phyloP scores from a whole-genome alignment of 2,113 vertebrate species.

The Rostratula benghalensis region DNA sequence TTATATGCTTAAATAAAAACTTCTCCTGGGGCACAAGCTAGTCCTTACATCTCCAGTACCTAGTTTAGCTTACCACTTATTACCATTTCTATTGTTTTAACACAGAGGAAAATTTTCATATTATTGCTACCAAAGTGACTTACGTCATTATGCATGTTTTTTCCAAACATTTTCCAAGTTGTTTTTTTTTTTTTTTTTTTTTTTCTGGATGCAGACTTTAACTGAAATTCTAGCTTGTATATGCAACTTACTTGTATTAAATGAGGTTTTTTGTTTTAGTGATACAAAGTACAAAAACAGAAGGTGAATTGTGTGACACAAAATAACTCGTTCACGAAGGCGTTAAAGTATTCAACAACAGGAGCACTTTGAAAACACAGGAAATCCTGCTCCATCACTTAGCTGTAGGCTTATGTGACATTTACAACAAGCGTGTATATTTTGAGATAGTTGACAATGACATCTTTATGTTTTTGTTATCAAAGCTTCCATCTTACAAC shows the following conservation, averaged over 20 bases:
- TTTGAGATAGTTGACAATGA: constrained; percentile 52
- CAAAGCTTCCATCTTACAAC: constrained; percentile 51
- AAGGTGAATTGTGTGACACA: neutral
- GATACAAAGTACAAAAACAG: neutral
- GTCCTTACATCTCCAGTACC: neutral
- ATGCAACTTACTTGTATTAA: neutral
- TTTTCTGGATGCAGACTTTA: neutral
- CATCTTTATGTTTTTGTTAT: constrained; percentile 68
- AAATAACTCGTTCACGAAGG: neutral
- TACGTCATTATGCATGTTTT: neutral
- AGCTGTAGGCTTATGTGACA: constrained; percentile 48
- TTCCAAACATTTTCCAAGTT: neutral
- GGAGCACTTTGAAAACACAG: neutral
- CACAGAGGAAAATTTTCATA: neutral
- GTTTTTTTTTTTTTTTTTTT: neutral
- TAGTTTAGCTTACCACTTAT: neutral
- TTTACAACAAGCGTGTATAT: constrained; percentile 54
- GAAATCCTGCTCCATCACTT: constrained; percentile 44
- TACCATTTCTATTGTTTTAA: neutral
- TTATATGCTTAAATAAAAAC: neutral
- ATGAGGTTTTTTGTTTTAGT: neutral
- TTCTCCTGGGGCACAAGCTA: neutral
- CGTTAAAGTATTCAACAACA: constrained; percentile 47
- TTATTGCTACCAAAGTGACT: neutral
- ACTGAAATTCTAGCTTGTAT: neutral